Conservation (phyloP, 1,140 invertebrate genomes). For the Conus betulinus region DNA sequence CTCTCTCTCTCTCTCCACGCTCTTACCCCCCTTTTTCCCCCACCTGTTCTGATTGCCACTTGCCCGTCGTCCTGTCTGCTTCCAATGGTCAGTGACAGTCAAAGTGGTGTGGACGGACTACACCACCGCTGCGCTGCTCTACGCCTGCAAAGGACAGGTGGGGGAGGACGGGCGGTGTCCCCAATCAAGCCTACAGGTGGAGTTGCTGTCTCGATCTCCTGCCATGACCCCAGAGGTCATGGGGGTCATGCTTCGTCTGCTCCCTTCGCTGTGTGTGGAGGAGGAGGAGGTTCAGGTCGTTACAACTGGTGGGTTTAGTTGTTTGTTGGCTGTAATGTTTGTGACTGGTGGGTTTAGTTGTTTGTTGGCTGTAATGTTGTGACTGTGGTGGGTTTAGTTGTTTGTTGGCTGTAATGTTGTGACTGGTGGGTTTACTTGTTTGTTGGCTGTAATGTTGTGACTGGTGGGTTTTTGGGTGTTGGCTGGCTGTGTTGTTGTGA, state of each 20-base stretch:
- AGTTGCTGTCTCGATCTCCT: conserved; percentile 9
- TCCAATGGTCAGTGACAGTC: background rate
- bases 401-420: no score
- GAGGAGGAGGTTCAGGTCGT: background rate
- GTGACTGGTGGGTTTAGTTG: background rate
- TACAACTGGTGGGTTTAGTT: background rate
- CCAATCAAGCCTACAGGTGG: conserved; percentile 4
- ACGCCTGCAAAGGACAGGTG: conserved; percentile 21
- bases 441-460: no score
- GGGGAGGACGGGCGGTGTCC: background rate
- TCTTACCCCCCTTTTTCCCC: background rate
- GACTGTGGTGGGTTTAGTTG: no score
- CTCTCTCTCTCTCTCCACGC: background rate
- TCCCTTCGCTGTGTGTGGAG: conserved; percentile 12
- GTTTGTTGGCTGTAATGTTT: background rate
- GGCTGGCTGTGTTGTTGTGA: no score
- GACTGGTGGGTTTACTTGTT: no score
- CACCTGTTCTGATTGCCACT: background rate
- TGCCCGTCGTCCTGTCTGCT: no score
- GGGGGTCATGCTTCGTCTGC: background rate
- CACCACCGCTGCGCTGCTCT: background rate
- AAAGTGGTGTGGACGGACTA: conserved; percentile 39
- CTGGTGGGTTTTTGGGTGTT: no score
- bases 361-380: background rate
- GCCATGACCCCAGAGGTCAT: background rate